Conservation (phyloP, 2,797 vertebrate species). For the Enteromius argenteus region DNA sequence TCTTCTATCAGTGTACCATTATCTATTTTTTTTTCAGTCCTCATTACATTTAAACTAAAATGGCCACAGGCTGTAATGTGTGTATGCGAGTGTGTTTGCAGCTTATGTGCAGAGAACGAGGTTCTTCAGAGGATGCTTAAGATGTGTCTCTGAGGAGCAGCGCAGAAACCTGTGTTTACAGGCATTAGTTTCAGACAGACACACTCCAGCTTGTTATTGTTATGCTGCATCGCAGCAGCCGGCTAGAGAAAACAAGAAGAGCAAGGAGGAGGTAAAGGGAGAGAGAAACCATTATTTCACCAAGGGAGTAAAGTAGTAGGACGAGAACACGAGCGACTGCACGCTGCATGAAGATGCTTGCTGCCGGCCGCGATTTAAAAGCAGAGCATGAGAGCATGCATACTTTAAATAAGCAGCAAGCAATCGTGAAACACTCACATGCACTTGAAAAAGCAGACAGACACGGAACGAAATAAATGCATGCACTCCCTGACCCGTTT, state of each 20-base stretch:
- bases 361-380: neutral
- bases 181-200: conserved; percentile 55
- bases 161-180: conserved; percentile 62
- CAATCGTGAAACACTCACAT: conserved; percentile 33
- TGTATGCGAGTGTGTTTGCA: neutral
- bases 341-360: conserved; percentile 62
- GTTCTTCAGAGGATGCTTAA: conserved; percentile 25
- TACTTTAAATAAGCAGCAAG: conserved; percentile 41
- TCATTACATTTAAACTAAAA: neutral
- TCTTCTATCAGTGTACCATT: neutral
- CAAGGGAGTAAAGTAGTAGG: conserved; percentile 69
- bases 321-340: conserved; percentile 71
- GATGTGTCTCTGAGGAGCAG: conserved; percentile 48
- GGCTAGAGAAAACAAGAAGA: conserved; percentile 53
- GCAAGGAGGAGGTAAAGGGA: conserved; percentile 48
- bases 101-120: conserved; percentile 1
- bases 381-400: conserved; percentile 24
- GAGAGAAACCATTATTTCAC: conserved; percentile 67
- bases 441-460: conserved; percentile 48
- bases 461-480: conserved; percentile 19
- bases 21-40: neutral
- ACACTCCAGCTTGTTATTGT: conserved; percentile 38
- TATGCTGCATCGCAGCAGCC: conserved; percentile 63
- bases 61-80: neutral
- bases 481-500: conserved; percentile 8